Evolutionary conservation across 64 coral and sea anemone genomes (phyloP).

Genomic region (Platygyra sinensis): DNA sequence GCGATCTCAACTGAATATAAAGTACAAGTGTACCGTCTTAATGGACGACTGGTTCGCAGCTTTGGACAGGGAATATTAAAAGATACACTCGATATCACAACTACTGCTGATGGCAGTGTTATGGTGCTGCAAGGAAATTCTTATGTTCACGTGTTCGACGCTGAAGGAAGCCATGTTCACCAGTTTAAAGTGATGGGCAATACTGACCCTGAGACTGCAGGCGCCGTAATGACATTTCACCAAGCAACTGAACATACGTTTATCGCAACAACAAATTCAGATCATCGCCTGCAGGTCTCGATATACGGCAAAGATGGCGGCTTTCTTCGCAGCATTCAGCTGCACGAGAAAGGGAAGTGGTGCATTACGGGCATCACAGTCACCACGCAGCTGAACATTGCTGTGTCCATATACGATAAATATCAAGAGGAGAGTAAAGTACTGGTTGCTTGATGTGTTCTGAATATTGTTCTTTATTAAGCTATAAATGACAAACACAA

Average conservation of each 20-base stretch:
- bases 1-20: background rate
- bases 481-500: no score
- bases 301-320: constrained; percentile 29
- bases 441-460: background rate
- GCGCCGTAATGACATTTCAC: constrained; percentile 5
- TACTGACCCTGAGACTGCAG: background rate
- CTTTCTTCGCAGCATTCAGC: background rate
- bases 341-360: background rate
- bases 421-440: background rate
- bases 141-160: constrained; percentile 30
- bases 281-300: background rate
- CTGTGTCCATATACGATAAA: background rate
- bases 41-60: constrained; percentile 16
- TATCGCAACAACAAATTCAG: background rate
- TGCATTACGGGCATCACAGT: background rate
- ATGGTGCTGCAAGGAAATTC: constrained; percentile 29
- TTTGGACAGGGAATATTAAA: constrained; percentile 26
- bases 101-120: background rate
- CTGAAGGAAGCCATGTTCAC: background rate
- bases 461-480: background rate
- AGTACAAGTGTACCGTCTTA: constrained; percentile 5
- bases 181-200: background rate
- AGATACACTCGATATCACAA: background rate
- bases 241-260: constrained; percentile 10
- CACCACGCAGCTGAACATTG: constrained; percentile 24